A percentile compares a stretch with the other conserved stretches of the same genome.
Conservation (phyloP, 2,113 vertebrate genomes). For the Mustela nigripes region DNA sequence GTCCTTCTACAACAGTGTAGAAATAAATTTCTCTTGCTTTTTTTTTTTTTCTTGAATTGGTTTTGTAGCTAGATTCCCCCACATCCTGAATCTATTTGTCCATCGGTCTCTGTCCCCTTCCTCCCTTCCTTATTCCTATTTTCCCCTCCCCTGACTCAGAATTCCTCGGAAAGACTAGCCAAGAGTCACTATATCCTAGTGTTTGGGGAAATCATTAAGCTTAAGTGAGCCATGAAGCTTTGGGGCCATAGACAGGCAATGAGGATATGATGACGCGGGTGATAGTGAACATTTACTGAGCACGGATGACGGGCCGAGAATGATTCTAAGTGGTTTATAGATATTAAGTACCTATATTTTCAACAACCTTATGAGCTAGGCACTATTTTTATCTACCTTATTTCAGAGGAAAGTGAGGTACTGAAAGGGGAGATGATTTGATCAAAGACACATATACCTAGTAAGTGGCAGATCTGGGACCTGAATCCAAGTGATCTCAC, state of each 20-base stretch:
- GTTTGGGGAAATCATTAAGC: neutral
- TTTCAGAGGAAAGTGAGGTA: neutral
- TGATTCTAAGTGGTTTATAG: neutral
- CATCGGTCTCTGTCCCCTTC: neutral
- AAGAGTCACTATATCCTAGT: neutral
- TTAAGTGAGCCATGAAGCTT: neutral
- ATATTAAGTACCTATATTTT: neutral
- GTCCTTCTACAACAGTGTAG: neutral
- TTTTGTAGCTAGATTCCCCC: neutral
- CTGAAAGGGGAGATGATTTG: neutral
- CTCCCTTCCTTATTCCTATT: neutral
- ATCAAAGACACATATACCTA: neutral
- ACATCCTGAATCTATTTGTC: neutral
- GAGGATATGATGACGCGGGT: too few relatives aligned
- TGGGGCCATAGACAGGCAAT: neutral
- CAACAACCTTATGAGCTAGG: neutral
- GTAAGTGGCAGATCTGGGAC: neutral
- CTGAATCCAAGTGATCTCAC: neutral
- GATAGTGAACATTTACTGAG: neutral
- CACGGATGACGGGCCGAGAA: neutral
- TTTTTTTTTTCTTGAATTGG: neutral
- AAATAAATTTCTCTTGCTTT: neutral
- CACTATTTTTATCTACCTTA: neutral
- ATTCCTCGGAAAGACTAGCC: neutral
- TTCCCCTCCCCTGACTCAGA: neutral